Evolutionary conservation across 2,797 vertebrate genomes (phyloP), one percentile per base, ranked within the genome.

Genomic region (Gallirallus australis): DNA sequence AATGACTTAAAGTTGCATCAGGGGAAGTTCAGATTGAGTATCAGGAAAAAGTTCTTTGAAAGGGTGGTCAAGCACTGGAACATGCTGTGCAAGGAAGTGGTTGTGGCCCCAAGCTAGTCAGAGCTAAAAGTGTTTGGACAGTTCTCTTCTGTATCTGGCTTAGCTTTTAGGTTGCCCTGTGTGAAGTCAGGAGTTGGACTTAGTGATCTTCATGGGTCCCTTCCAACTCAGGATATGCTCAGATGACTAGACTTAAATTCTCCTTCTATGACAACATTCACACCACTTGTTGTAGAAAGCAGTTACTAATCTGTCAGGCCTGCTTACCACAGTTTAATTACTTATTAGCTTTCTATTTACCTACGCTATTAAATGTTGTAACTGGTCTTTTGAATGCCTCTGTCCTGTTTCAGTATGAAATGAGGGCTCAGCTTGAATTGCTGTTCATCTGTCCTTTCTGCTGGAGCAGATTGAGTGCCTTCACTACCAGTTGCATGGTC

Each of bases 51-150:
- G 20, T 5, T 4, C 73, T 72, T 73, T 15, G n/a, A 54, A 57
- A 15, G 16, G 28, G 9, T 65, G 45, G 17, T 48, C 9, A 70
- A 48, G 45, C 11, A 6, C 16, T 71, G 52, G 10, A 52, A 54
- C 5, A n/a, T 47, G 14, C 11, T 80, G 40, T 3, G 5, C 31
- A 18, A 40, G 19, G 61, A 77, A 54, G 73, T 18, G 24, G 2
- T 71, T 0, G 0, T 76, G 64, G 50, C 31, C 33, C 11, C 14
- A 63, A 39, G 42, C 6, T 9, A 54, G 18, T 15, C 1, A 4
- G 20, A 33, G 28, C 61, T 68, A 15, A 35, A 45, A 56, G n/a
- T 3, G 1, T 42, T 23, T 54, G 59, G 24, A 60, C 28, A 61
- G 50, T 45, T 42, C 14, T 92, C 28, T 89, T 68, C 30, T 27